Percentiles rank a stretch among this genome's conserved stretches.
Conservation (phyloP, 1,140 invertebrate genomes). For the Drosophila repletoides region DNA sequence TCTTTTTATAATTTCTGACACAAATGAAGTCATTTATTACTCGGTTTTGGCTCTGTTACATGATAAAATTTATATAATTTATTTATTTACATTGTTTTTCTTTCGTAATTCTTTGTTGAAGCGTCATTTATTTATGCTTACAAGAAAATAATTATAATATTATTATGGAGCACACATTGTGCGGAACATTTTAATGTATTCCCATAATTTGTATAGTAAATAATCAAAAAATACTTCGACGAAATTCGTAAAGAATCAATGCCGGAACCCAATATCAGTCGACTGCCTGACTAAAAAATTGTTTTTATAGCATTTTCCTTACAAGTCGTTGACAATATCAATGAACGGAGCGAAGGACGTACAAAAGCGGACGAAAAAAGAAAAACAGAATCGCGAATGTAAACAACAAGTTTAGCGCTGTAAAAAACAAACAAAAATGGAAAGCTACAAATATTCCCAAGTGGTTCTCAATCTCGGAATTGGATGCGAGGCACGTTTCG, state of each 20-base stretch:
- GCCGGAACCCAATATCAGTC: slow-evolving; percentile 18
- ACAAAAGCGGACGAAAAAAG: slow-evolving; percentile 6
- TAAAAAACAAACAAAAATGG: slow-evolving; percentile 26
- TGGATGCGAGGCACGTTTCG: slow-evolving; percentile 65
- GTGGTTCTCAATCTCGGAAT: slow-evolving; percentile 30
- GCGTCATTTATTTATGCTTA: too few species aligned
- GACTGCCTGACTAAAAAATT: slow-evolving; percentile 31
- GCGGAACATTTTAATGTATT: too few species aligned
- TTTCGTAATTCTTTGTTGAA: too few species aligned
- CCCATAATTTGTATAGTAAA: not conserved
- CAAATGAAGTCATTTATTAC: too few species aligned
- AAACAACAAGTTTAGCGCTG: too few species aligned
- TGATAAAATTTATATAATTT: not conserved
- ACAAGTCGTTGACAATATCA: slow-evolving; percentile 18
- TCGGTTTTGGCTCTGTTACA: too few species aligned
- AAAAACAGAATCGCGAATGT: not conserved
- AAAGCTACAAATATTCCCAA: slow-evolving; percentile 20
- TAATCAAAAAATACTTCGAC: not conserved
- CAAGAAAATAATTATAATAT: too few species aligned
- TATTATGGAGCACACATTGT: too few species aligned
- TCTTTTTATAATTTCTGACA: too few species aligned
- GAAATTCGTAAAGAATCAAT: slow-evolving; percentile 8
- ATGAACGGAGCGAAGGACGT: slow-evolving; percentile 36
- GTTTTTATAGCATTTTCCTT: slow-evolving; percentile 23
- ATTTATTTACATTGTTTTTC: too few species aligned